Conservation (phyloP, 2,797 vertebrate species). For the Chanos chanos region DNA sequence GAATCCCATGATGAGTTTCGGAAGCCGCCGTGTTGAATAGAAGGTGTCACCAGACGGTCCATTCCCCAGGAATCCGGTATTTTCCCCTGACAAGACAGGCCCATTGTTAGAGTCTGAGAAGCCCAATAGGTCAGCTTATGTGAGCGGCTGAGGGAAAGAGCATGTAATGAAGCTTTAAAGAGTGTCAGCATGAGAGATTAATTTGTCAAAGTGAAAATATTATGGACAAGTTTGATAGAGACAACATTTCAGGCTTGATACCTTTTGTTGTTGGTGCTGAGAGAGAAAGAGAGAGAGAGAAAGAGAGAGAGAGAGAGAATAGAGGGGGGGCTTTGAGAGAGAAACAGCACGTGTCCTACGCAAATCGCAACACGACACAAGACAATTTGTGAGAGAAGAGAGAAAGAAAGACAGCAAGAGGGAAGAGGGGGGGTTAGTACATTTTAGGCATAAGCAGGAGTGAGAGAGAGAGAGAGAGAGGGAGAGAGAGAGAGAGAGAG, state of each 20-base stretch:
- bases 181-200: constrained; percentile 12
- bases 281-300: not conserved
- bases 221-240: constrained; percentile 12
- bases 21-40: constrained; percentile 38
- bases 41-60: constrained; percentile 34
- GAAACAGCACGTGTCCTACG: not conserved
- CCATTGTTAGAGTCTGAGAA: constrained; percentile 36
- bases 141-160: constrained; percentile 9
- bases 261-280: not conserved
- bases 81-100: constrained; percentile 36
- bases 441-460: no score
- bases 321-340: not conserved
- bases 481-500: not conserved
- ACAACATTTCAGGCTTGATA: not conserved
- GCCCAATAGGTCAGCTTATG: constrained; percentile 44
- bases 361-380: not conserved
- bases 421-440: no score
- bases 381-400: not conserved
- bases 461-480: not conserved
- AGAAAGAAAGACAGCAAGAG: not conserved
- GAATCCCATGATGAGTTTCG: constrained; percentile 9
- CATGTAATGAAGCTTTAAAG: constrained; percentile 9
- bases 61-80: constrained; percentile 16
- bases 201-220: constrained; percentile 24
- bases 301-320: not conserved